phyloP scores from a whole-genome alignment of 2,888 invertebrate species.

The Megaustenia siamemsis region DNA sequence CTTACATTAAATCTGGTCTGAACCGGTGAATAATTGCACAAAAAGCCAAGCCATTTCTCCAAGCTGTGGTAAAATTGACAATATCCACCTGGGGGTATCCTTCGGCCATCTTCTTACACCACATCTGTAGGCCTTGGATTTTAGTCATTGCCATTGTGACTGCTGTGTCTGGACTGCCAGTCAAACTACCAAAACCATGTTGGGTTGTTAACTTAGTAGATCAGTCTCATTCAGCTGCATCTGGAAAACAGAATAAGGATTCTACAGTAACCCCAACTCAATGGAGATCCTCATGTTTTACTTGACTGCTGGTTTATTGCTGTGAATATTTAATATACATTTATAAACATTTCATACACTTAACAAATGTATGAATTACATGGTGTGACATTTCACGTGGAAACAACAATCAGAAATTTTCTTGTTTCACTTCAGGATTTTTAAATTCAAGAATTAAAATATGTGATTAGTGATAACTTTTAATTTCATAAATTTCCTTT shows the following conservation, averaged over 20 bases:
- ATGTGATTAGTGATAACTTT: no score
- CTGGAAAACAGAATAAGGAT: neutral
- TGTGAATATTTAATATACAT: no score
- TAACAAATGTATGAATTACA: no score
- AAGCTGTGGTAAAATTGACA: constrained; percentile 96
- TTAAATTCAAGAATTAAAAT: no score
- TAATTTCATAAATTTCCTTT: no score
- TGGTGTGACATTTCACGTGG: no score
- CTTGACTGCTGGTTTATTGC: no score
- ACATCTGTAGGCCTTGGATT: constrained; percentile 93
- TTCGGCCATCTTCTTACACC: constrained; percentile 93
- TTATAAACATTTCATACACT: no score
- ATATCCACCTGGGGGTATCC: constrained; percentile 94
- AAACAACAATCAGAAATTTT: no score
- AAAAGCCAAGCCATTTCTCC: constrained; percentile 96
- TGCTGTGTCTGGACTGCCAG: neutral
- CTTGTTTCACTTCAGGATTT: no score
- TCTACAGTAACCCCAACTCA: no score
- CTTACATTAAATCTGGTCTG: constrained; percentile 88
- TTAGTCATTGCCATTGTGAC: constrained; percentile 68
- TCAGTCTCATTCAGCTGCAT: neutral
- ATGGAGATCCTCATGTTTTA: no score
- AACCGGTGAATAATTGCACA: constrained; percentile 97
- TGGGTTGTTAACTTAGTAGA: neutral
- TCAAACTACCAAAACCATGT: neutral